These are phyloP conservation scores for Himalopsyche tibetana DNA, from an alignment of 2,888 invertebrate species.

Conservation along the genomic window DNA sequence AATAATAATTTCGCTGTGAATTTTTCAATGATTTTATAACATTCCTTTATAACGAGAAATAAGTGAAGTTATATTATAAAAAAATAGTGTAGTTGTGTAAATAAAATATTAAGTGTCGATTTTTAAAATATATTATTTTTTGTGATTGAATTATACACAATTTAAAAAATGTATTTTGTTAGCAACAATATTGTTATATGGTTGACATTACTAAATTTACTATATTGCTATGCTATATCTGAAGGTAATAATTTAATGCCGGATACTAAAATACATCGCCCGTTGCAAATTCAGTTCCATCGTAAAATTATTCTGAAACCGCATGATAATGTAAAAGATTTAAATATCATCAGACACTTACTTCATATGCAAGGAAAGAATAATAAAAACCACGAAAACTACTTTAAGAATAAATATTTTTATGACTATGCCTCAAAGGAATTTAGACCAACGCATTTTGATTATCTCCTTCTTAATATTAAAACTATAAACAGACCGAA, in stretches of 20 bases:
- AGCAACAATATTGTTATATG: conserved; percentile 37
- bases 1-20: no score
- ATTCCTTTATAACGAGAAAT: no score
- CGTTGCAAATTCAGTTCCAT: neutral
- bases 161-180: conserved; percentile 31
- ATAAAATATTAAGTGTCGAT: no score
- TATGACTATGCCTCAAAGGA: conserved; percentile 2
- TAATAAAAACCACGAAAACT: conserved; percentile 32
- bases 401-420: neutral
- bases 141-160: no score
- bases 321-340: neutral
- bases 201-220: conserved; percentile 41
- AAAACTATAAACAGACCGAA: conserved; percentile 36
- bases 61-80: no score
- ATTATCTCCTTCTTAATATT: conserved; percentile 15
- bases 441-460: conserved; percentile 31
- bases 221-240: conserved; percentile 44
- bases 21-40: no score
- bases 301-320: conserved; percentile 10
- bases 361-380: conserved; percentile 27
- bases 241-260: conserved; percentile 45
- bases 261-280: conserved; percentile 45
- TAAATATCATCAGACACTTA: neutral
- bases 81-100: no score
- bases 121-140: no score